Evolutionary conservation across 2,113 vertebrate species (phyloP).

Genomic region (Oxygymnocypris stewartii): DNA sequence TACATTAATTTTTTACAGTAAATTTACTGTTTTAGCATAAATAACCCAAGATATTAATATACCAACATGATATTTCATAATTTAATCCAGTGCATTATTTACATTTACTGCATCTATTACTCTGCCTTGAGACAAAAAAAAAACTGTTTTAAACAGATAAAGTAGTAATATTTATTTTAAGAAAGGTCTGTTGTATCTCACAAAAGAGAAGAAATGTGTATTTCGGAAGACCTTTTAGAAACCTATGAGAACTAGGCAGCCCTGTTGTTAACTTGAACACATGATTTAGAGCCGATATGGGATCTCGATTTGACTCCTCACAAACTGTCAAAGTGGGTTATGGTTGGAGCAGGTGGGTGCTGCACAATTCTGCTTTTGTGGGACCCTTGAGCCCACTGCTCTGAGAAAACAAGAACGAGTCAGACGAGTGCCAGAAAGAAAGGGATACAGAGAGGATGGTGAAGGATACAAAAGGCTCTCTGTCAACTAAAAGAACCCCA

Average conservation of each 20-base stretch:
- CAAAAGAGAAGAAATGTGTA: not conserved
- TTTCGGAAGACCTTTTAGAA: not conserved
- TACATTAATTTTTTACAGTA: not conserved
- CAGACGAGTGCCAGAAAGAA: not conserved
- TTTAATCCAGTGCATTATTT: not conserved
- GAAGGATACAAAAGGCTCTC: conserved; percentile 40
- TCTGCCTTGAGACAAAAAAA: not conserved
- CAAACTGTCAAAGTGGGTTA: conserved; percentile 28
- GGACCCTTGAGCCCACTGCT: conserved; percentile 4
- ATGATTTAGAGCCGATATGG: conserved; percentile 3
- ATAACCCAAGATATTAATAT: not conserved
- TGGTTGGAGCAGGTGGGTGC: conserved; percentile 18
- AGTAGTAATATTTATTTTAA: not conserved
- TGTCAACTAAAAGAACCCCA: conserved; percentile 39
- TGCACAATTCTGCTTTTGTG: conserved; percentile 48
- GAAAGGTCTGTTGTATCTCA: not conserved
- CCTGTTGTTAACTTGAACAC: not conserved
- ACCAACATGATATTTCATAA: not conserved
- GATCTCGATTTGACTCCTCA: not conserved
- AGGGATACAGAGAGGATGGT: not conserved
- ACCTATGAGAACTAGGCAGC: not conserved
- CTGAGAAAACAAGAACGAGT: conserved; percentile 10
- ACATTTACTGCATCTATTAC: not conserved
- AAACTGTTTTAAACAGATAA: not conserved
- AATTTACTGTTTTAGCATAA: not conserved